Percentiles rank a stretch among this genome's conserved stretches.
Conservation (phyloP, 2,888 invertebrate genomes). For the Pyrocoelia pectoralis region DNA sequence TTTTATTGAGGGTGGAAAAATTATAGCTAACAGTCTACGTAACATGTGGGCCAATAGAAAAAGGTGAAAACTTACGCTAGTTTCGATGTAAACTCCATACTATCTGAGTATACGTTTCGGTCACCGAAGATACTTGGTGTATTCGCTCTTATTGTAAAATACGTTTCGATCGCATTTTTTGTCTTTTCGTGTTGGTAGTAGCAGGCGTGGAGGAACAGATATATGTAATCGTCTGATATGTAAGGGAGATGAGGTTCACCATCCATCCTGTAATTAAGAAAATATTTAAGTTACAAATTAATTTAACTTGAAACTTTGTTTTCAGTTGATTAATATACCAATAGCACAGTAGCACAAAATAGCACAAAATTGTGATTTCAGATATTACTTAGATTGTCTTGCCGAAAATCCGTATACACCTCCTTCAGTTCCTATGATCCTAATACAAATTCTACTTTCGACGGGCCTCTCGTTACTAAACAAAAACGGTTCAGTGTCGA, state of each 20-base stretch:
- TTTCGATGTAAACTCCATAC: constrained; percentile 64
- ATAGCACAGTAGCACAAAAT: too few species aligned
- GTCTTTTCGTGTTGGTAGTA: constrained; percentile 61
- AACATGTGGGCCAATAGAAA: too few species aligned
- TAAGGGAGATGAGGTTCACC: constrained; percentile 68
- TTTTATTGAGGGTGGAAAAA: neutral
- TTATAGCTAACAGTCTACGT: too few species aligned
- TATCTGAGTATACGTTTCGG: constrained; percentile 63
- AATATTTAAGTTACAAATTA: neutral
- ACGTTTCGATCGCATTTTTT: constrained; percentile 61
- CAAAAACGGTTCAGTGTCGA: too few species aligned
- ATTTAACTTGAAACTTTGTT: neutral
- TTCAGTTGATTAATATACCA: too few species aligned
- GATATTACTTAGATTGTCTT: too few species aligned
- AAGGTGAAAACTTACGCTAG: constrained; percentile 64
- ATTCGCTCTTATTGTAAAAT: constrained; percentile 67
- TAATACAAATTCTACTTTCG: too few species aligned
- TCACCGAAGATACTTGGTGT: constrained; percentile 68
- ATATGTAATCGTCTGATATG: constrained; percentile 69
- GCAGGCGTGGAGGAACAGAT: constrained; percentile 71
- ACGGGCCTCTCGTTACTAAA: too few species aligned
- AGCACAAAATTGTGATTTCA: too few species aligned
- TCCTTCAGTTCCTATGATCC: too few species aligned
- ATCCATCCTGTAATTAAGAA: constrained; percentile 64
- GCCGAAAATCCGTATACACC: too few species aligned